Base-by-base conservation (phyloP, 2,888 invertebrate species). In the Drosophila fulvimacula region DNA sequence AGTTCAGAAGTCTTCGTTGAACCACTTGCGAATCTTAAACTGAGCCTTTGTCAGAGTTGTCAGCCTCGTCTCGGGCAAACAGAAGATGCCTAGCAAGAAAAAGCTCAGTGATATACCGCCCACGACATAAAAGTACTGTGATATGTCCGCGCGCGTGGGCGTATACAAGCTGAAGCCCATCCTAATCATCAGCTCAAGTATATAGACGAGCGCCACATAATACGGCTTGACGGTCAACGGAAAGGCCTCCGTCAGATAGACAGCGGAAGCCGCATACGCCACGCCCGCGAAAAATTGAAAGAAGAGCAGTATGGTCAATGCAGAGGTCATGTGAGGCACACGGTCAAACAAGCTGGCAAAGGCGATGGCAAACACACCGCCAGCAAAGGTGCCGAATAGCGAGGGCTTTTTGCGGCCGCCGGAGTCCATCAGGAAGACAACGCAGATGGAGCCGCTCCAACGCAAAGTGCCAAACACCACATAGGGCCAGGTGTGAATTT, bases 191-290 rank as follows among this genome's bases (percentile, higher is more conserved):
- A 87, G 76, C 60, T 91, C 90, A 3, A 79, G 44, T 5, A 67
- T 67, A 42, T 86, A 91, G 5, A 81, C 75, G 13, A 73, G 41
- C 0, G 89, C 83, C 34, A 91, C 83, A 53, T 76, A 81, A 34
- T 77, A 90, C 0, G 90, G 86, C 36, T 92, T 91, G 0, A 88
- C 66, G 1, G 80, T 62, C 51, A 91, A 39, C 0, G 91, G 92
- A 56, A 91, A 91, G 1, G 90, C 92, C 63, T 91, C 91, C 0
- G 90, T 88, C 21, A 91, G 69, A 38, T 91, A 91, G 0, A 78
- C 88, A 0, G 92, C 86, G 0, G 91, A 90, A 9, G 89, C 78
- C 0, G 86, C 79, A 21, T 78, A 78, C 0, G 82, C 75, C n/a
- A 90, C n/a, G 4, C 90, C 83, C 1, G 82, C 77, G 32, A 89